Base-by-base conservation (phyloP, 2,888 invertebrate genomes). In the Drosophila quasianomalipes region DNA sequence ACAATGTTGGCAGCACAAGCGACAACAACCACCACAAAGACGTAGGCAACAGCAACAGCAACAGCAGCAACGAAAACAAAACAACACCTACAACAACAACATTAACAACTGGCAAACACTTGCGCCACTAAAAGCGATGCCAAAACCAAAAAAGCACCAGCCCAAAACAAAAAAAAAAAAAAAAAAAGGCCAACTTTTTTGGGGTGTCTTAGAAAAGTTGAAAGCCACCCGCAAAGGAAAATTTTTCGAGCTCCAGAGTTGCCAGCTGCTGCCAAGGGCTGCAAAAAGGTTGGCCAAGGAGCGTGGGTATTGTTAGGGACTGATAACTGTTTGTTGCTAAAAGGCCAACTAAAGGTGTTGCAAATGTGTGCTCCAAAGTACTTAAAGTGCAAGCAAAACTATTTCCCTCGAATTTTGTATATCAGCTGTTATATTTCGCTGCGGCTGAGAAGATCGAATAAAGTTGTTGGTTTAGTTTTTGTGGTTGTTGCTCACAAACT, bases 341-440 rank as follows among this genome's bases (percentile, higher is more conserved):
- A 82, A 78, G 83, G 73, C 69, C 81, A 84, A 73, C 81, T 68
- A 76, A 86, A 85, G 85, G 88, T 86, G 83, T 81, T 83, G 71
- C 74, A 68, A 81, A 81, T 86, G 81, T 85, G 65, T 75, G 54
- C 71, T 62, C 53, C 39, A 76, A 89, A 85, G 81, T 85, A 76
- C 84, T 81, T 83, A 73, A 86, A 86, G 80, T 89, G 81, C 79
- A 63, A 44, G 78, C 66, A 72, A 76, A 88, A 88, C 81, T 85
- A 81, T 85, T 80, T 88, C 66, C 53, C 58, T 67, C 71, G 60
- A 68, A 66, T 75, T 81, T 80, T 63, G 72, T 66, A 63, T 64
- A 78, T 70, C 66, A 72, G 76, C 51, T 64, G 51, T 53, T 66
- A 30, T 47, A 58, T 49, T 71, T 64, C 16, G 51, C 39, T 52